These are phyloP conservation scores for Apis mellifera DNA, from an alignment of 1,140 invertebrate genomes.

Conservation along the genomic window Amel_HAv3.1 CM009935.2:3725501-3726000, in stretches of 20 bases:
- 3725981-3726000: constrained; percentile 31
- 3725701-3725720: no score
- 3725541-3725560: neutral
- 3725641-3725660: neutral
- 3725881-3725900: constrained; percentile 1
- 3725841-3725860: no score
- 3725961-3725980: constrained; percentile 20
- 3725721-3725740: no score
- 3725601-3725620: neutral
- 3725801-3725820: no score
- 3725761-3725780: neutral
- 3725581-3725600: neutral
- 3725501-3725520: constrained; percentile 2
- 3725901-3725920: neutral
- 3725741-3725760: neutral
- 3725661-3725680: neutral
- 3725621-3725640: neutral
- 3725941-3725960: constrained; percentile 42
- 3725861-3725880: constrained; percentile 8
- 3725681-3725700: no score
- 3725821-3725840: no score
- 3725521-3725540: constrained; percentile 31
- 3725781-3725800: neutral
- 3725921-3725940: neutral
- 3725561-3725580: constrained; percentile 11